phyloP scores from a whole-genome alignment of 1,140 invertebrate species.

The Chelonus insularis region DNA sequence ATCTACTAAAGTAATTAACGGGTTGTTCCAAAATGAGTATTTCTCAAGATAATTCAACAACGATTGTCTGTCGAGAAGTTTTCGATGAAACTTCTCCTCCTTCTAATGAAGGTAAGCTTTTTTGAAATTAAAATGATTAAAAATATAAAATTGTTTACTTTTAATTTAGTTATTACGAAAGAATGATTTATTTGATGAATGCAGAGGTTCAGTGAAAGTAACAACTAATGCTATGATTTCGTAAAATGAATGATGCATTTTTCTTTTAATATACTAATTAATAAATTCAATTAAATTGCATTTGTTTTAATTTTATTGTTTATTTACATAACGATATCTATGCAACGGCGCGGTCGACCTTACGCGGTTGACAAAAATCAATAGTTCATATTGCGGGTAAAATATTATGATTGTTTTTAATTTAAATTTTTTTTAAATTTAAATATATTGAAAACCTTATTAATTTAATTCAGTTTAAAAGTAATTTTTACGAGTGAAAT shows the following conservation, averaged over 20 bases:
- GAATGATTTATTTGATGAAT: too few relatives aligned
- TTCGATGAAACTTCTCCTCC: slow-evolving; percentile 80
- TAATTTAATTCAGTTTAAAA: background rate
- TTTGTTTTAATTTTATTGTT: slow-evolving; percentile 39
- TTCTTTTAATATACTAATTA: too few relatives aligned
- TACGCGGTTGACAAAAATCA: slow-evolving; percentile 51
- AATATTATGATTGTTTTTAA: slow-evolving; percentile 48
- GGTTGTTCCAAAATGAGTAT: slow-evolving; percentile 48
- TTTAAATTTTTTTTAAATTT: background rate
- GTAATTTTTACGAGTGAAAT: background rate
- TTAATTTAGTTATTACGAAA: too few relatives aligned
- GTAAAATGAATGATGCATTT: too few relatives aligned
- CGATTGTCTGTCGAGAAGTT: slow-evolving; percentile 76
- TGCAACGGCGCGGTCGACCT: slow-evolving; percentile 30
- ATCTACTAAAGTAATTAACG: background rate
- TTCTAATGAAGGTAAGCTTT: slow-evolving; percentile 69
- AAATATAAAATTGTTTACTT: background rate
- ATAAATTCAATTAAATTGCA: too few relatives aligned
- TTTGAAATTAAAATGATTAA: slow-evolving; percentile 1
- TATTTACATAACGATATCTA: slow-evolving; percentile 46
- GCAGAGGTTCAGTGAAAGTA: too few relatives aligned
- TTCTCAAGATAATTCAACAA: slow-evolving; percentile 60
- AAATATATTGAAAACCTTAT: background rate
- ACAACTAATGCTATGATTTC: too few relatives aligned
- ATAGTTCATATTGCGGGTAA: slow-evolving; percentile 56